Percentiles rank a stretch among this genome's conserved stretches.
phyloP scores from a whole-genome alignment of 2,797 vertebrate genomes.

The Pteronotus mesoamericanus region DNA sequence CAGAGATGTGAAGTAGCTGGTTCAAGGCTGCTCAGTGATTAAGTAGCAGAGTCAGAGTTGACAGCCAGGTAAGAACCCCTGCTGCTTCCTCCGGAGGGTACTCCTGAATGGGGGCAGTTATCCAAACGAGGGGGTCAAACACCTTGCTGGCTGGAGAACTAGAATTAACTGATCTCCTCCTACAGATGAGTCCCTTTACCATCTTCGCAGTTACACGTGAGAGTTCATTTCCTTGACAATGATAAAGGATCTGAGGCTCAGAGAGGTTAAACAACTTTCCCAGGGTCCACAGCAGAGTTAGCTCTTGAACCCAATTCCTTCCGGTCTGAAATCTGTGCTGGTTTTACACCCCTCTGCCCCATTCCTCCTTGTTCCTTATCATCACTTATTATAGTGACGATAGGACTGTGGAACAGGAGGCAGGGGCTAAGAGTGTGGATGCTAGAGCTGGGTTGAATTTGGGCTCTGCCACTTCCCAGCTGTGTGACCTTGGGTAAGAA shows the following conservation, averaged over 20 bases:
- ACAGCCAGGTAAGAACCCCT: neutral
- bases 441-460: neutral
- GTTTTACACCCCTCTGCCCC: neutral
- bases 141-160: neutral
- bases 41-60: neutral
- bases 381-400: neutral
- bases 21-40: neutral
- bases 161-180: neutral
- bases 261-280: neutral
- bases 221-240: neutral
- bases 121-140: neutral
- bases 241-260: slow-evolving; percentile 14
- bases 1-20: neutral
- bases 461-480: neutral
- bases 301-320: neutral
- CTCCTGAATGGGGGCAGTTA: neutral
- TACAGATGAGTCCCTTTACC: neutral
- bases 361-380: neutral
- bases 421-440: neutral
- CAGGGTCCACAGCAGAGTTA: neutral
- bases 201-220: neutral
- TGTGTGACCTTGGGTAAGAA: neutral
- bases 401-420: neutral
- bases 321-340: neutral
- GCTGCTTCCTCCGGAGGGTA: neutral